Evolutionary conservation across 2,113 vertebrate species (phyloP), one percentile per base, ranked within the genome.

Genomic region (Siphamia tubifer): DNA sequence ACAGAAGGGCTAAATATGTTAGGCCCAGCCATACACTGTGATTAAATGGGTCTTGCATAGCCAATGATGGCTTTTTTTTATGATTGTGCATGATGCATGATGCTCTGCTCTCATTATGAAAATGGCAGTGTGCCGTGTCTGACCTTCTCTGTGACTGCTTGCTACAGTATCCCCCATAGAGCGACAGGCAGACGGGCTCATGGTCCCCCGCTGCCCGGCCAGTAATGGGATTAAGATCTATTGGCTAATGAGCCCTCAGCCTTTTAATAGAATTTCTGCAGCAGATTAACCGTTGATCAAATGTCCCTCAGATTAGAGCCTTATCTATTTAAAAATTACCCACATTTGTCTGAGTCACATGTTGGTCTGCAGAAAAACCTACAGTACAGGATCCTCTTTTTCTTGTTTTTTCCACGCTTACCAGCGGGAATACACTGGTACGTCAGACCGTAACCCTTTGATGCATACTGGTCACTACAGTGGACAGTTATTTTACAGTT

Each of bases 191-290:
- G 79, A 71, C 25, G 58, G 65, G 62, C 79, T 45, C 74, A 49
- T 24, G 43, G 65, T 71, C 68, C 60, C 78, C 77, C 81, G 82
- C 68, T 56, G 27, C 71, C 79, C 62, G 40, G 74, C 31, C 68
- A 60, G 77, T 91, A 91, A 92, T 91, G 79, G 83, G 88, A 91
- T 92, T 92, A 92, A 89, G 84, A 89, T 87, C 84, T 82, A 92
- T 87, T 66, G 85, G 82, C 89, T 92, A 89, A 91, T 91, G 91
- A 91, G 87, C 56, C 85, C 78, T 64, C 69, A 83, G 77, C 70
- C 74, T 85, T 90, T 88, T 85, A 86, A 89, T 83, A 86, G 79
- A 87, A 90, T 89, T 81, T 87, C 62, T 51, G 73, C 71, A 64
- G 81, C 79, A 82, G 88, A 89, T 89, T 89, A 90, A 87, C 70